phyloP scores from a whole-genome alignment of 53 echinoderm and acorn worm species.

The Paracentrotus lividus region DNA sequence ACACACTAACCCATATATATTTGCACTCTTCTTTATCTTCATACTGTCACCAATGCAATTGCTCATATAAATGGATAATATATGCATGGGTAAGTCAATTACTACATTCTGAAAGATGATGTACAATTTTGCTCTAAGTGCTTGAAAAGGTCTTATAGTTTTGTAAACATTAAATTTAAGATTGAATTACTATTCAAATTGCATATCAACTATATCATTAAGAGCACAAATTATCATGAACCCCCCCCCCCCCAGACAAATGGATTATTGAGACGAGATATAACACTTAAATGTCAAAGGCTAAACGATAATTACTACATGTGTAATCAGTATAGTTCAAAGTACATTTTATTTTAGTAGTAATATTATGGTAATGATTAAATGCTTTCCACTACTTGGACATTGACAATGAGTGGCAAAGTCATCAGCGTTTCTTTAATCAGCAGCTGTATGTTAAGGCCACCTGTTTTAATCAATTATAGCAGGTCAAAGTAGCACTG shows the following conservation, averaged over 20 bases:
- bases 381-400: background rate
- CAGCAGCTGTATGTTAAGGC: slow-evolving; percentile 21
- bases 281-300: no score
- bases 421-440: slow-evolving; percentile 26
- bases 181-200: background rate
- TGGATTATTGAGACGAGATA: no score
- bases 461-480: slow-evolving; percentile 60
- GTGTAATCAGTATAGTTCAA: no score
- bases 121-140: background rate
- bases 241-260: no score
- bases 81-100: slow-evolving; percentile 11
- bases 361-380: background rate
- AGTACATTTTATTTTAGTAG: no score
- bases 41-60: background rate
- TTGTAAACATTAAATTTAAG: background rate
- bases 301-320: no score
- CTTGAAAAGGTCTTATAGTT: background rate
- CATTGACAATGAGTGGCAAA: slow-evolving; percentile 28
- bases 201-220: no score
- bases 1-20: background rate
- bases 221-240: no score
- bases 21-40: slow-evolving; percentile 30
- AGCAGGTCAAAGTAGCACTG: slow-evolving; percentile 39
- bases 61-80: background rate
- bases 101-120: background rate